phyloP scores from a whole-genome alignment of 1,140 invertebrate species.

The Doryteuthis pealeii region DNA sequence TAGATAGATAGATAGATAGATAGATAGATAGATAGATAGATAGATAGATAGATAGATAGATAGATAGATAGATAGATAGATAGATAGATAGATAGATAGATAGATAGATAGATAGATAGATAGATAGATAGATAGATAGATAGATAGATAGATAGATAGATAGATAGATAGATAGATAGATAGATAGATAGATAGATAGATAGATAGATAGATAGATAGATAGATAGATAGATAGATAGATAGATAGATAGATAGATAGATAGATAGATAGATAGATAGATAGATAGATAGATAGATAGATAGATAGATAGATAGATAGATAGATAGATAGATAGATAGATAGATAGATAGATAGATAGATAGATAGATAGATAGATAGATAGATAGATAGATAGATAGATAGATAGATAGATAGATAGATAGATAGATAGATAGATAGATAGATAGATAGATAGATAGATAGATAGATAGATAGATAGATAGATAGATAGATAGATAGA shows the following conservation, averaged over 20 bases:
- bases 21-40: too few species aligned
- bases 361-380: neutral
- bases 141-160: too few species aligned
- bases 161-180: too few species aligned
- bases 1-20: too few species aligned
- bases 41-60: too few species aligned
- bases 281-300: neutral
- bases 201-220: neutral
- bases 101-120: too few species aligned
- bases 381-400: neutral
- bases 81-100: too few species aligned
- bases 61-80: too few species aligned
- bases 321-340: neutral
- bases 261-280: neutral
- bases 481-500: neutral
- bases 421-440: neutral
- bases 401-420: neutral
- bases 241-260: neutral
- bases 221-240: neutral
- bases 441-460: neutral
- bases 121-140: too few species aligned
- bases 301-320: neutral
- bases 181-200: too few species aligned
- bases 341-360: neutral
- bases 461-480: neutral